Evolutionary conservation across 2,888 invertebrate genomes (phyloP).

Genomic region (Eristalis intricaria): DNA sequence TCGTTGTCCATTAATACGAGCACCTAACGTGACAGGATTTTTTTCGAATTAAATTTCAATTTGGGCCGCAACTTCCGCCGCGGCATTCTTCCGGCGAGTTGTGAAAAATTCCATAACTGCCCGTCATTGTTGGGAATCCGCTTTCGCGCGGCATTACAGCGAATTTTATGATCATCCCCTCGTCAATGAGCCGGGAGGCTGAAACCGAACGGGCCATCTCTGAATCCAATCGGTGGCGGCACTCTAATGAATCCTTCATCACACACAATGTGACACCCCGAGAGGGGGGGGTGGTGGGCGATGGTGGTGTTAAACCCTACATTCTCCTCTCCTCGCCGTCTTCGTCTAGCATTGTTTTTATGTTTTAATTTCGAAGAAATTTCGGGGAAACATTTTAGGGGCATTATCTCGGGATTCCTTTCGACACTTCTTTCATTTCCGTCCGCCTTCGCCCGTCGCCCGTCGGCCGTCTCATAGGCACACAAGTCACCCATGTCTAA

Average conservation of each 20-base stretch:
- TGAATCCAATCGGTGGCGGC: background rate
- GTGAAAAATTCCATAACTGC: background rate
- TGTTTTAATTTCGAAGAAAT: constrained; percentile 51
- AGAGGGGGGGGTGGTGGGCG: background rate
- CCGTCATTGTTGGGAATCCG: constrained; percentile 35
- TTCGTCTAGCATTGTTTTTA: constrained; percentile 47
- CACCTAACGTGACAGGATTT: background rate
- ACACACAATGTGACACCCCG: background rate
- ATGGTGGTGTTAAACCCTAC: background rate
- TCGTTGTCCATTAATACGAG: background rate
- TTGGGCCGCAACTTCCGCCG: background rate
- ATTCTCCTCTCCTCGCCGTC: background rate
- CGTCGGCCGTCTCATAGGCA: background rate
- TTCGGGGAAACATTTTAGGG: constrained; percentile 42
- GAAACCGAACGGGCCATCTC: background rate
- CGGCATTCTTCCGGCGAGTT: background rate
- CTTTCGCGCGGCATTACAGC: constrained; percentile 47
- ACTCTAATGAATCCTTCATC: constrained; percentile 52
- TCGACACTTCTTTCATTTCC: constrained; percentile 29
- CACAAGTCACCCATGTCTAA: background rate
- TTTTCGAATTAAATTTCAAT: background rate
- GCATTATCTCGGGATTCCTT: constrained; percentile 57
- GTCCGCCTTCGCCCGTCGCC: too few species aligned
- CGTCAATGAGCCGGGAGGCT: background rate
- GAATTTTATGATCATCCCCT: constrained; percentile 52